Percentiles rank a stretch among this genome's conserved stretches.
These are phyloP conservation scores for Scelioninae gen. 1 DNA, from an alignment of 2,888 invertebrate genomes.

Conservation along the genomic window DNA sequence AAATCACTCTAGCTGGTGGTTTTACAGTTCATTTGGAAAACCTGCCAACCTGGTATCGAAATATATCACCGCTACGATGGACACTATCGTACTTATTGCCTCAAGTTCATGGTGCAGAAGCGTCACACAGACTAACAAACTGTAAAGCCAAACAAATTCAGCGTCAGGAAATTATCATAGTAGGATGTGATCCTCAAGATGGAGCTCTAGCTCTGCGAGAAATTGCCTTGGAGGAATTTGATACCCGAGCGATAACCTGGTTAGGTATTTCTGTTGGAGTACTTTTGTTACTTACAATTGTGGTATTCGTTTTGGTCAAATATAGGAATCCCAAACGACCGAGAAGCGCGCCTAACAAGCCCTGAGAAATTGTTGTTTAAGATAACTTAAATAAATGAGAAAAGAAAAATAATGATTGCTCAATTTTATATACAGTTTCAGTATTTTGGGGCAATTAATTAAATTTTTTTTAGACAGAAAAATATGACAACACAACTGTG, in stretches of 20 bases:
- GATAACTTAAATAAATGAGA: background rate
- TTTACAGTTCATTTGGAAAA: slow-evolving; percentile 80
- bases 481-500: no score
- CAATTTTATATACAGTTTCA: background rate
- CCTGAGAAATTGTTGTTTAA: slow-evolving; percentile 80
- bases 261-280: slow-evolving; percentile 87
- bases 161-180: slow-evolving; percentile 93
- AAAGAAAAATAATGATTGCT: slow-evolving; percentile 1
- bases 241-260: slow-evolving; percentile 84
- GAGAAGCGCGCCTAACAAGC: slow-evolving; percentile 87
- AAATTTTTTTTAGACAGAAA: no score
- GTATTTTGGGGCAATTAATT: slow-evolving; percentile 16
- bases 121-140: slow-evolving; percentile 76
- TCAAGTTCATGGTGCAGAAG: slow-evolving; percentile 76
- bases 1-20: slow-evolving; percentile 80
- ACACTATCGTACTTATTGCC: slow-evolving; percentile 78
- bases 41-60: slow-evolving; percentile 80
- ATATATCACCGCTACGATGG: slow-evolving; percentile 81
- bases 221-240: slow-evolving; percentile 84
- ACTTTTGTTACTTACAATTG: slow-evolving; percentile 87
- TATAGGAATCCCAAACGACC: slow-evolving; percentile 86
- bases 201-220: slow-evolving; percentile 87
- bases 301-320: slow-evolving; percentile 85
- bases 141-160: slow-evolving; percentile 88
- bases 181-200: slow-evolving; percentile 91